Percentiles rank a stretch among this genome's conserved stretches.
These are phyloP conservation scores for Heteromyza rotundicornis DNA, from an alignment of 2,888 invertebrate species.

Conservation along the genomic window DNA sequence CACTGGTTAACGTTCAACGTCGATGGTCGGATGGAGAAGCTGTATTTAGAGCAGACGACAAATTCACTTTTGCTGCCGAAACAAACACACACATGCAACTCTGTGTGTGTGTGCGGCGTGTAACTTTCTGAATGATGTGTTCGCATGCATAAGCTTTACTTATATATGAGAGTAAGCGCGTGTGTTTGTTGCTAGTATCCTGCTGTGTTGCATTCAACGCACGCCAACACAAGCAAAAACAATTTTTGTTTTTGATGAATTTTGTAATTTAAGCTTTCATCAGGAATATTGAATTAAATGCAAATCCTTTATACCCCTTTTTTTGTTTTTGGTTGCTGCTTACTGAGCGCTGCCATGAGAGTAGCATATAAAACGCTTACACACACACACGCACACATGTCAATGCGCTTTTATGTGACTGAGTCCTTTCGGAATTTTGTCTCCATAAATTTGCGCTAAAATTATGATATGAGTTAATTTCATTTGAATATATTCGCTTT, in stretches of 20 bases:
- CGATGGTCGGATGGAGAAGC: not conserved
- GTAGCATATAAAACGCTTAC: slow-evolving; percentile 1
- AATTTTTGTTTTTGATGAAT: slow-evolving; percentile 36
- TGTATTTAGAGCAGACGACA: slow-evolving; percentile 18
- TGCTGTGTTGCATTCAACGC: not conserved
- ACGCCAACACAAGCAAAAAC: not conserved
- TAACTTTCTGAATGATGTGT: not conserved
- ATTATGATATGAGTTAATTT: slow-evolving; percentile 28
- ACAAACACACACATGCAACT: slow-evolving; percentile 3
- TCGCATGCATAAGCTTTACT: slow-evolving; percentile 13
- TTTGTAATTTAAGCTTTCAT: slow-evolving; percentile 37
- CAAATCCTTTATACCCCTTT: slow-evolving; percentile 34
- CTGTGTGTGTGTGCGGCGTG: not conserved
- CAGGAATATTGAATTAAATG: slow-evolving; percentile 43
- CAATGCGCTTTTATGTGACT: not conserved
- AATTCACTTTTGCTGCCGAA: slow-evolving; percentile 24
- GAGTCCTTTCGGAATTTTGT: not conserved
- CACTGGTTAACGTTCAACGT: not conserved
- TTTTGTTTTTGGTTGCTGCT: not conserved
- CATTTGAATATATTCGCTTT: slow-evolving; percentile 15
- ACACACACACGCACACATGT: not conserved
- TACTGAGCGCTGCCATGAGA: not conserved
- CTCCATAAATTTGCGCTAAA: slow-evolving; percentile 9
- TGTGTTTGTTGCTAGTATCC: not conserved
- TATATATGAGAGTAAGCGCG: not conserved